phyloP scores from a whole-genome alignment of 2,797 vertebrate species.

The Sylvilagus floridanus region DNA sequence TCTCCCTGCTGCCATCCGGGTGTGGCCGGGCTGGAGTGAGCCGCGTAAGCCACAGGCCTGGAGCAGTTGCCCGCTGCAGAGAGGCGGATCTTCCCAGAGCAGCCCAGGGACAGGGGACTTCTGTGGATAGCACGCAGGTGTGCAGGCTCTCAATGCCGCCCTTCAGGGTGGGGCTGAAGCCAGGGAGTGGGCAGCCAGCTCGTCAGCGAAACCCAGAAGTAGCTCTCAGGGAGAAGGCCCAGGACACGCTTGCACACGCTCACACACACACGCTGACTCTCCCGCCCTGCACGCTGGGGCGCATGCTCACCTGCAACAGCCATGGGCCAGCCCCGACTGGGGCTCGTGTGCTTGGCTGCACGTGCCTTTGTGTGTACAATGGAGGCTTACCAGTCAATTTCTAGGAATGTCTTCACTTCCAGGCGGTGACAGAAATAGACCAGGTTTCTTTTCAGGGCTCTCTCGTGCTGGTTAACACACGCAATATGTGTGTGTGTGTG shows the following conservation, averaged over 20 bases:
- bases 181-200: too few species aligned
- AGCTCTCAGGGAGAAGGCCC: not conserved
- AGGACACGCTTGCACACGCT: not conserved
- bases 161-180: not conserved
- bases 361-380: fast-evolving
- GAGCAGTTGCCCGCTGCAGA: not conserved
- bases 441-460: not conserved
- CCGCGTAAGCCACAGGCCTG: fast-evolving
- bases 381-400: constrained; percentile 18
- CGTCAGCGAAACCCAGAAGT: not conserved
- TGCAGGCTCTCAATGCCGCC: not conserved
- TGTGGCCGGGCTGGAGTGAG: not conserved
- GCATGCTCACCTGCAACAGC: not conserved
- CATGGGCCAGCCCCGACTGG: not conserved
- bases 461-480: not conserved
- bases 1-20: not conserved
- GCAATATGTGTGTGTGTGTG: too few species aligned
- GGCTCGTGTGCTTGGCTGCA: not conserved
- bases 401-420: constrained; percentile 55
- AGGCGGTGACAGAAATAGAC: constrained; percentile 57
- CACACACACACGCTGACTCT: fast-evolving
- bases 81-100: not conserved
- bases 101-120: not conserved
- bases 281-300: fast-evolving
- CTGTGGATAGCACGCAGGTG: not conserved